phyloP scores from a whole-genome alignment of 2,113 vertebrate genomes.

The Cynocephalus volans region DNA sequence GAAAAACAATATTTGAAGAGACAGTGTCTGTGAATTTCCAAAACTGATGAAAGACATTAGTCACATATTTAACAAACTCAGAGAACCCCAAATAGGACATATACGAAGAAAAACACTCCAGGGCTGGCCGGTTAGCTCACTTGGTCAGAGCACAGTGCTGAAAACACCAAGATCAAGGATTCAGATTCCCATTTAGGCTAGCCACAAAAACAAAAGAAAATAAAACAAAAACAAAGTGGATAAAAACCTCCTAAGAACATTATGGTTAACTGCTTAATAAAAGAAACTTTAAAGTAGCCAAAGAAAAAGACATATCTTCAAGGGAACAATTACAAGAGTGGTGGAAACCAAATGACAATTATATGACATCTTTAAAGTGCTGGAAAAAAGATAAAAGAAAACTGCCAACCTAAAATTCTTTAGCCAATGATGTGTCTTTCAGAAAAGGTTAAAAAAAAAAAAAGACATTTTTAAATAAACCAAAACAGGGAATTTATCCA shows the following conservation, averaged over 20 bases:
- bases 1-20: background rate
- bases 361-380: background rate
- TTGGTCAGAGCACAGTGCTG: too few species aligned
- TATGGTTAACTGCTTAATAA: background rate
- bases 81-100: background rate
- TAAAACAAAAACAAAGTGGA: too few species aligned
- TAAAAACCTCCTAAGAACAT: background rate
- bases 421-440: slow-evolving; percentile 19
- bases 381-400: background rate
- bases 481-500: background rate
- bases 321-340: background rate
- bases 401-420: background rate
- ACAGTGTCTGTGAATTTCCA: background rate
- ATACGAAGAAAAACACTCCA: background rate
- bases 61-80: background rate
- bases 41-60: background rate
- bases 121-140: too few species aligned
- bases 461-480: slow-evolving; percentile 14
- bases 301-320: background rate
- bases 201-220: too few species aligned
- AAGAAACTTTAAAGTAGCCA: background rate
- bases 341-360: background rate
- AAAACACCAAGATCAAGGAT: too few species aligned
- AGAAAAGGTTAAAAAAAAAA: slow-evolving; percentile 1
- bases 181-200: too few species aligned